A percentile compares a stretch with the other conserved stretches of the same genome.
Evolutionary conservation across 2,888 invertebrate species (phyloP).

Genomic region (Holacanthella duospinosa): DNA sequence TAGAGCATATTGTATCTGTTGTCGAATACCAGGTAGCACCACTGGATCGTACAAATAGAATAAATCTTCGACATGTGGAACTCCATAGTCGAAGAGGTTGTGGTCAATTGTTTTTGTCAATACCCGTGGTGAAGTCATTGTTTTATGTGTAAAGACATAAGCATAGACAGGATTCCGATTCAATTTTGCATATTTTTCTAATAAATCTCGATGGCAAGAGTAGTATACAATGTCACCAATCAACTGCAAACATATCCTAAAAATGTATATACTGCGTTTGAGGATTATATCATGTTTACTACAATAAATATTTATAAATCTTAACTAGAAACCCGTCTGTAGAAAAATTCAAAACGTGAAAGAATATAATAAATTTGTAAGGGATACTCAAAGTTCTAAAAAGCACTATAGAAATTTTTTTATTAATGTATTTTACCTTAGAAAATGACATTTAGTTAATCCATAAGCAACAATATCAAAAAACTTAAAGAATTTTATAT

Average conservation of each 20-base stretch:
- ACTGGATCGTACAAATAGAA: slow-evolving; percentile 32
- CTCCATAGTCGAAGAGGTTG: slow-evolving; percentile 26
- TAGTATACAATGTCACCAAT: slow-evolving; percentile 23
- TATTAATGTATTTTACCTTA: no score
- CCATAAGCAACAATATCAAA: no score
- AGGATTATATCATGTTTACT: no score
- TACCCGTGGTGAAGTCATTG: slow-evolving; percentile 22
- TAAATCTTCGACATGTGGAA: slow-evolving; percentile 29
- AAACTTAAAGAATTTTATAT: no score
- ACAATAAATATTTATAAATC: neutral
- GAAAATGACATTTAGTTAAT: no score
- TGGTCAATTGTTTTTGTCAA: slow-evolving; percentile 17
- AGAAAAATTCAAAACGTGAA: no score
- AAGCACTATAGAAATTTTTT: no score
- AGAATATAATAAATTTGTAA: no score
- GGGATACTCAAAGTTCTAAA: no score
- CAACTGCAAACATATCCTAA: slow-evolving; percentile 14
- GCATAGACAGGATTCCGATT: slow-evolving; percentile 23
- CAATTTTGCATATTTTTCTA: slow-evolving; percentile 25
- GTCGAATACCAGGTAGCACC: slow-evolving; percentile 5
- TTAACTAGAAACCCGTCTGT: neutral
- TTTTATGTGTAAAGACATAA: slow-evolving; percentile 33
- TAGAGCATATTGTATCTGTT: slow-evolving; percentile 12
- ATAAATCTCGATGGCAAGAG: slow-evolving; percentile 29
- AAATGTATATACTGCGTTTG: no score